Evolutionary conservation across 2,888 invertebrate genomes (phyloP).

Genomic region (Trypoxylon attenuatum): DNA sequence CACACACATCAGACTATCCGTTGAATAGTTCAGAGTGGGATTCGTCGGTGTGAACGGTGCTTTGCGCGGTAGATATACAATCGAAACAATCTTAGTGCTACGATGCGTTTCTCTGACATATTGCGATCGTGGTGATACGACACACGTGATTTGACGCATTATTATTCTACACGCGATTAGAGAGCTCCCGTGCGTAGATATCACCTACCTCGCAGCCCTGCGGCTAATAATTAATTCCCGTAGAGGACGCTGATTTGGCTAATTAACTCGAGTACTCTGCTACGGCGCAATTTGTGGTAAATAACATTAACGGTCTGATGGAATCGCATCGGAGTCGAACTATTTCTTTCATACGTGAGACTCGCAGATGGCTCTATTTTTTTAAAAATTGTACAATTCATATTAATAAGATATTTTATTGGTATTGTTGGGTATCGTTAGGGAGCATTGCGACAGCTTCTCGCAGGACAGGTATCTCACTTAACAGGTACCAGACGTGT

Average conservation of each 20-base stretch:
- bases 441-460: constrained; percentile 30
- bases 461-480: constrained; percentile 33
- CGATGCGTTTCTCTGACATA: constrained; percentile 47
- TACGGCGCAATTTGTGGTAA: too few species aligned
- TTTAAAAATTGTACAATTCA: too few species aligned
- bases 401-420: too few species aligned
- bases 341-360: not conserved
- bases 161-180: constrained; percentile 38
- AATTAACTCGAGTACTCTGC: too few species aligned
- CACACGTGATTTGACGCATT: constrained; percentile 24
- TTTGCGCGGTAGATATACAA: constrained; percentile 37
- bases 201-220: not conserved
- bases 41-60: constrained; percentile 36
- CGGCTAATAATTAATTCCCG: not conserved
- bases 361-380: too few species aligned
- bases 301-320: too few species aligned
- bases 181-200: too few species aligned
- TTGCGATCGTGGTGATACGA: constrained; percentile 36
- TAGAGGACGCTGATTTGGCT: too few species aligned
- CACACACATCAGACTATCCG: too few species aligned
- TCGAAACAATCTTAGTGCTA: constrained; percentile 44
- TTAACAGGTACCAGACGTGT: constrained; percentile 48
- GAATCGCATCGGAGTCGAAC: too few species aligned
- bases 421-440: too few species aligned
- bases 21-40: constrained; percentile 41